These are phyloP conservation scores for Theristicus caerulescens DNA, from an alignment of 2,113 vertebrate species.

Conservation along the genomic window DNA sequence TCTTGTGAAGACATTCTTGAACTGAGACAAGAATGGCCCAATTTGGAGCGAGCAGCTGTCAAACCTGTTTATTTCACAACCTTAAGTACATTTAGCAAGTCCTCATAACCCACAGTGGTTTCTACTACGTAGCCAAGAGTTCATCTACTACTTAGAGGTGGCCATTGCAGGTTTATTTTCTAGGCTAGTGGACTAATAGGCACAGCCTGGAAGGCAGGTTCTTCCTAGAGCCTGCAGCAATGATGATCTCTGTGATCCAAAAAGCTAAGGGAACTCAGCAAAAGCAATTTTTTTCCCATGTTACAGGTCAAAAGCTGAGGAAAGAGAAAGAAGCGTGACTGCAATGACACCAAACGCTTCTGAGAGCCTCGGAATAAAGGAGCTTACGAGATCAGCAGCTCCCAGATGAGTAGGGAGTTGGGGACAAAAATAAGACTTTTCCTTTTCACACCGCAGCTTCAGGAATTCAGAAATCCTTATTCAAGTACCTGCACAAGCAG, in stretches of 20 bases:
- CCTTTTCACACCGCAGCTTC: not conserved
- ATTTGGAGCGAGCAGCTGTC: not conserved
- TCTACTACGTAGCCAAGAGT: not conserved
- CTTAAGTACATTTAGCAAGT: not conserved
- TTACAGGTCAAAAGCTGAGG: not conserved
- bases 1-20: not conserved
- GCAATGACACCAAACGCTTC: not conserved
- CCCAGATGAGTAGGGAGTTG: not conserved
- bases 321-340: not conserved
- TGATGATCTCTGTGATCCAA: not conserved
- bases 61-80: slow-evolving; percentile 21
- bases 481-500: not conserved
- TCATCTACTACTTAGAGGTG: not conserved
- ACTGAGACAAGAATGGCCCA: not conserved
- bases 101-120: not conserved
- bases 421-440: not conserved
- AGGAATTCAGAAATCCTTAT: not conserved
- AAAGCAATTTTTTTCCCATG: not conserved
- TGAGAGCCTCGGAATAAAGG: not conserved
- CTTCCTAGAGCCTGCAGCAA: not conserved
- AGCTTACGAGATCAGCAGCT: not conserved
- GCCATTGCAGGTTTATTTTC: not conserved
- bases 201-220: not conserved
- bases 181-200: not conserved
- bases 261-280: not conserved